phyloP scores from a whole-genome alignment of 2,888 invertebrate genomes.

The Melipona bicolor region DNA sequence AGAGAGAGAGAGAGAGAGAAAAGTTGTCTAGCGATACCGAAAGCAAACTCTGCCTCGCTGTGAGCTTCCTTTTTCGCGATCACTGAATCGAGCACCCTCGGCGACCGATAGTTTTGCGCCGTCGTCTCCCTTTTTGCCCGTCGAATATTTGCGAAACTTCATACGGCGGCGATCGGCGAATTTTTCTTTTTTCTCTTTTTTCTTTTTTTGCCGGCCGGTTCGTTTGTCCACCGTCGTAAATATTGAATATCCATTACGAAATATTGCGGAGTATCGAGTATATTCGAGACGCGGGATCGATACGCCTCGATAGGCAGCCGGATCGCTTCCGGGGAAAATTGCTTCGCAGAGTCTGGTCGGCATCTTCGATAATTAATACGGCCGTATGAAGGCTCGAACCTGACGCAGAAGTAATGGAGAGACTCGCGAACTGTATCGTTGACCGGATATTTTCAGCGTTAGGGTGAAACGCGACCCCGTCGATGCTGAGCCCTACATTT shows the following conservation, averaged over 20 bases:
- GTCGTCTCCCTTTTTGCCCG: background rate
- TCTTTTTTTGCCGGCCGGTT: slow-evolving; percentile 16
- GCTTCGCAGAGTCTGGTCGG: slow-evolving; percentile 47
- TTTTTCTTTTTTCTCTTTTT: slow-evolving; percentile 30
- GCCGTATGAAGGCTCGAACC: slow-evolving; percentile 44
- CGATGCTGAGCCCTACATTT: background rate
- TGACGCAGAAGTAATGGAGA: slow-evolving; percentile 62
- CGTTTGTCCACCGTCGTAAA: slow-evolving; percentile 71
- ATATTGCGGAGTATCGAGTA: slow-evolving; percentile 68
- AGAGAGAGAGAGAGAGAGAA: background rate
- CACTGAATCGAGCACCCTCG: slow-evolving; percentile 13
- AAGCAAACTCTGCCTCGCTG: background rate
- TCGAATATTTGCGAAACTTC: slow-evolving; percentile 28
- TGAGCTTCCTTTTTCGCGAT: background rate
- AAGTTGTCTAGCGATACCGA: background rate
- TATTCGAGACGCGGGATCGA: slow-evolving; percentile 68
- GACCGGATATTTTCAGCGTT: slow-evolving; percentile 38
- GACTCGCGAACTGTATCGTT: slow-evolving; percentile 45
- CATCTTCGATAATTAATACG: slow-evolving; percentile 71
- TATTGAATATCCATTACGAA: slow-evolving; percentile 74
- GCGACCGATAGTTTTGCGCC: slow-evolving; percentile 16
- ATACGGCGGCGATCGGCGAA: background rate
- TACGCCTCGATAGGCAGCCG: slow-evolving; percentile 51
- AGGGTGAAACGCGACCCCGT: background rate
- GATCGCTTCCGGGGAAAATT: slow-evolving; percentile 54